A percentile compares a stretch with the other conserved stretches of the same genome.
phyloP scores from a whole-genome alignment of 2,888 invertebrate species.

The Brassicogethes aeneus region DNA sequence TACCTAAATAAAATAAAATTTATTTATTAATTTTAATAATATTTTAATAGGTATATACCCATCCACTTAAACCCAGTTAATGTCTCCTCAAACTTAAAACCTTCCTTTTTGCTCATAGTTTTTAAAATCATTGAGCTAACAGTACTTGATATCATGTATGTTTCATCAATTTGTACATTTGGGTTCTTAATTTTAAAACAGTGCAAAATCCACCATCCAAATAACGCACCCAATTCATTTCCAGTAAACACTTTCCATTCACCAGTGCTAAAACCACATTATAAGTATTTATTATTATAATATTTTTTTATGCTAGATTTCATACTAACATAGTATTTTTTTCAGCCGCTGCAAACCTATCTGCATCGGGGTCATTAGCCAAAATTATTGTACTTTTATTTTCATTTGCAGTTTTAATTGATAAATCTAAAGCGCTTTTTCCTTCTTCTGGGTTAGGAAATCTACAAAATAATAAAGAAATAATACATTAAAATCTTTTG shows the following conservation, averaged over 20 bases:
- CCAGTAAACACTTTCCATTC: slow-evolving; percentile 89
- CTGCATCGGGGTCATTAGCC: slow-evolving; percentile 98
- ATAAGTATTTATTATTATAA: slow-evolving; percentile 5
- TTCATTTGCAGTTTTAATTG: slow-evolving; percentile 62
- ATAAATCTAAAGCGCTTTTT: slow-evolving; percentile 54
- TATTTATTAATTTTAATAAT: neutral
- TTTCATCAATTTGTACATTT: slow-evolving; percentile 45
- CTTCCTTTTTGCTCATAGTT: slow-evolving; percentile 71
- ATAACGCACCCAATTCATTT: slow-evolving; percentile 87
- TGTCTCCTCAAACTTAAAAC: slow-evolving; percentile 74
- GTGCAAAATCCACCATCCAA: slow-evolving; percentile 89
- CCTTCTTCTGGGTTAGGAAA: slow-evolving; percentile 99
- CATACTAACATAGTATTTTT: slow-evolving; percentile 61
- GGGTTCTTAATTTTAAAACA: slow-evolving; percentile 47
- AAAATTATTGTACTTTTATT: slow-evolving; percentile 66
- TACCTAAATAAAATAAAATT: slow-evolving; percentile 42
- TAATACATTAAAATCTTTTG: no score
- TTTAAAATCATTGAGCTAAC: slow-evolving; percentile 93
- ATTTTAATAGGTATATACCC: slow-evolving; percentile 49
- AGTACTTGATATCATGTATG: slow-evolving; percentile 84
- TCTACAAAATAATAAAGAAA: no score
- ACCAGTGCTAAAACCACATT: slow-evolving; percentile 40
- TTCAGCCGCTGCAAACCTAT: slow-evolving; percentile 89
- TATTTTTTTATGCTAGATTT: no score
- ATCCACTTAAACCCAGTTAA: slow-evolving; percentile 99